Conservation (phyloP, 2,113 vertebrate genomes). For the Campylomormyrus tamandua region DNA sequence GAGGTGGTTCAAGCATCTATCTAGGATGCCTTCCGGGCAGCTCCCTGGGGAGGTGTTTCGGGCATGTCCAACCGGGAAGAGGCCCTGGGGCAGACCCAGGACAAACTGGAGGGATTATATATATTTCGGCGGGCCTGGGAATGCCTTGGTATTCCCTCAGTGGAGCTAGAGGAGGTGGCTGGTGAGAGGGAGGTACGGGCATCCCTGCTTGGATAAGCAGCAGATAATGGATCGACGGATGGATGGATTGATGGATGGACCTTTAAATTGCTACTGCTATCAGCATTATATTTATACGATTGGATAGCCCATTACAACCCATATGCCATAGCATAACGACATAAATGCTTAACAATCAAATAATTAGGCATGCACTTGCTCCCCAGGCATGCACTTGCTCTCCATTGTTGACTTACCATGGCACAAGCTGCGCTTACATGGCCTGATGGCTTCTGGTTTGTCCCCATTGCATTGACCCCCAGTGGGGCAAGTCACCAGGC, state of each 20-base stretch:
- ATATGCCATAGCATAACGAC: background rate
- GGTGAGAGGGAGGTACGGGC: background rate
- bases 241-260: background rate
- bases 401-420: slow-evolving; percentile 60
- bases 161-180: too few species aligned
- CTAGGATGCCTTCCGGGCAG: too few species aligned
- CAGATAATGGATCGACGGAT: background rate
- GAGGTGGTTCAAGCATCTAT: too few species aligned
- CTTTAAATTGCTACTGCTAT: background rate
- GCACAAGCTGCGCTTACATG: slow-evolving; percentile 72
- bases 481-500: slow-evolving; percentile 71
- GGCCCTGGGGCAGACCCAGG: too few species aligned
- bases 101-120: too few species aligned
- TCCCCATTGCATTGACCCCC: slow-evolving; percentile 77
- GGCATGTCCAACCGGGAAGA: too few species aligned
- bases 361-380: background rate
- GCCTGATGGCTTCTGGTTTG: slow-evolving; percentile 63
- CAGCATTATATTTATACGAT: background rate
- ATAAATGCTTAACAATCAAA: background rate
- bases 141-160: too few species aligned
- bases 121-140: too few species aligned
- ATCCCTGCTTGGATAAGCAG: background rate
- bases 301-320: background rate
- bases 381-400: background rate
- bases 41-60: too few species aligned